These are phyloP conservation scores for Poicephalus gulielmi DNA, from an alignment of 2,113 vertebrate species.

Conservation along the genomic window DNA sequence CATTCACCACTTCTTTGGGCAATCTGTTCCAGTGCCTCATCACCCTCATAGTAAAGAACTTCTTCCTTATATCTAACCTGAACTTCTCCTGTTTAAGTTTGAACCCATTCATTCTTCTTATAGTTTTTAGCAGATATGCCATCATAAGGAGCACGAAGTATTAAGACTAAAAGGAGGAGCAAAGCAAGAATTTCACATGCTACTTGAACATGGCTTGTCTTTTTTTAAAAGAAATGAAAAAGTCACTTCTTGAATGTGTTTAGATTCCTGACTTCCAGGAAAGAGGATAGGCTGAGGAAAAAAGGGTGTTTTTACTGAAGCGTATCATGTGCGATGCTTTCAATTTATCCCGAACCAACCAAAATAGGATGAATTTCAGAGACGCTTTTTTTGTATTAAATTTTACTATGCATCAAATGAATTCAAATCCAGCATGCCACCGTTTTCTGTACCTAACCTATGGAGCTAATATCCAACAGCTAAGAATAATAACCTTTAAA, in stretches of 20 bases:
- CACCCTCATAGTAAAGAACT: neutral
- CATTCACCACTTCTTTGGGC: neutral
- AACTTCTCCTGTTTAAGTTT: neutral
- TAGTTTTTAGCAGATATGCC: neutral
- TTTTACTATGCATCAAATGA: neutral
- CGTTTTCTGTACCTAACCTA: neutral
- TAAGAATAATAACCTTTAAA: neutral
- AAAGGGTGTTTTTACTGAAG: neutral
- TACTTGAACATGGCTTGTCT: neutral
- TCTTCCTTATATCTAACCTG: neutral
- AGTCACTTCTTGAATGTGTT: neutral
- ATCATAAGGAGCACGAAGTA: neutral
- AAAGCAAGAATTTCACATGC: neutral
- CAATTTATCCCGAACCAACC: neutral
- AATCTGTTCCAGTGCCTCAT: neutral
- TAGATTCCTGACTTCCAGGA: neutral
- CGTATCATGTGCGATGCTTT: rapidly evolving
- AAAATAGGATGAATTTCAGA: neutral
- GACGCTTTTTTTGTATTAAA: neutral
- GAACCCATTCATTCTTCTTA: neutral
- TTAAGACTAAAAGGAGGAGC: neutral
- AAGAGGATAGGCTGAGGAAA: neutral
- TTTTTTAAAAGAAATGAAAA: neutral
- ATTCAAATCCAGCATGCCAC: neutral
- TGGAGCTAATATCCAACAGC: neutral